Base-by-base conservation (phyloP, 2,113 vertebrate genomes). In the Rhinoderma darwinii region DNA sequence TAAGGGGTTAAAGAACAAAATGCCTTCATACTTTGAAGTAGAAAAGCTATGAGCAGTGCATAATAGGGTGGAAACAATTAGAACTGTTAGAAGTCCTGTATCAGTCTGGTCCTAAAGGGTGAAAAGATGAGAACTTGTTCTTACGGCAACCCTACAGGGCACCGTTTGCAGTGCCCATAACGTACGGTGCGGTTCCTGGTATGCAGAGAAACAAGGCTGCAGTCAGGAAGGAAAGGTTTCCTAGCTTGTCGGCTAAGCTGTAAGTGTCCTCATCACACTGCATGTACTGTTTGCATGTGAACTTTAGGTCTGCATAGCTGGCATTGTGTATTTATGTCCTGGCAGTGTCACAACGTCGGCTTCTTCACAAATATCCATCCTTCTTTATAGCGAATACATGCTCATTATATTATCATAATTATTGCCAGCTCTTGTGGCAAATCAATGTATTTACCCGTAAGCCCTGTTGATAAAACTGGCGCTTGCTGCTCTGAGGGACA, bases 241-340 rank as follows among this genome's bases (percentile, higher is more conserved):
- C 30, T 85, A 47, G 56, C n/a, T 84, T 76, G 22, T 39, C 51
- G 18, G 56, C 56, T n/a, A 77, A 80, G 41, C 47, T 35, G 56
- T 41, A 12, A 35, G 25, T n/a, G 25, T 41, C 30, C 30, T 70
- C 30, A 51, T 27, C 70, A 80, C 66, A 72, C 78, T 72, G 51
- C 39, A 18, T 72, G 41, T n/a, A 30, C 44, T 37, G 72, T 77
- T 32, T 84, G 72, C 32, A 25, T n/a, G 72, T 73, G 61, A 44
- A 68, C 59, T 68, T 83, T 66, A 37, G 56, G 37, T 30, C 83
- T 61, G 44, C 66, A 32, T n/a, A 30, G 35, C 37, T 43, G 44
- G 56, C 41, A 37, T 77, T 66, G 50, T 35, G 63, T 77, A 22
- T 25, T 41, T 75, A n/a, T 70, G 27, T 6, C 59, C 50, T 35